Evolutionary conservation across 2,113 vertebrate genomes (phyloP).

Genomic region (Phalacrocorax pelagicus): DNA sequence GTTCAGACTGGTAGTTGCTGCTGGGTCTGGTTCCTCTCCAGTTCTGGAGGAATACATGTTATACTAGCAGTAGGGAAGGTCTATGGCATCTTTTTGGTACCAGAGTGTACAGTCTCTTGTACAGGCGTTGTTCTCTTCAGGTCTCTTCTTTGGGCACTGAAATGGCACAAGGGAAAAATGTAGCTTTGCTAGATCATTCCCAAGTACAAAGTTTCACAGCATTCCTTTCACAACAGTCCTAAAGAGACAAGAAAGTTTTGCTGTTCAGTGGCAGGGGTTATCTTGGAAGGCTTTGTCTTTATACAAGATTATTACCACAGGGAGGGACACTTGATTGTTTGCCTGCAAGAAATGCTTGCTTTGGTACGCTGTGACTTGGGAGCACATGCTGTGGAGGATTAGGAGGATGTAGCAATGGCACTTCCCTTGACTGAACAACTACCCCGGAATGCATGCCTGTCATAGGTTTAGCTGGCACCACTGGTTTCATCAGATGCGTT

Average conservation of each 20-base stretch:
- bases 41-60: background rate
- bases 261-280: background rate
- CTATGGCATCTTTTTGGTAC: background rate
- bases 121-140: fast-evolving
- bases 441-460: background rate
- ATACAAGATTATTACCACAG: background rate
- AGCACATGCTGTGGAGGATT: background rate
- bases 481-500: background rate
- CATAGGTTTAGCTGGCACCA: background rate
- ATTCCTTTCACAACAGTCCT: too few relatives aligned
- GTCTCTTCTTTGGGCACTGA: background rate
- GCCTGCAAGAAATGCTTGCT: background rate
- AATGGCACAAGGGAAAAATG: background rate
- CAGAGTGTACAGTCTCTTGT: background rate
- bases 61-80: background rate
- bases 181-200: background rate
- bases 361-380: background rate
- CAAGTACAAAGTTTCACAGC: background rate
- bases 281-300: background rate
- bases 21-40: background rate
- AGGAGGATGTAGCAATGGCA: background rate
- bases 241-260: background rate
- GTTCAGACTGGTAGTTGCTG: background rate
- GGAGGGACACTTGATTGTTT: background rate
- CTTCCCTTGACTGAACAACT: background rate